Evolutionary conservation across 37 sponge, comb jelly and placozoan genomes (phyloP), one percentile per base, ranked within the genome.

Genomic region (Diacarnus erythraeanus): DNA sequence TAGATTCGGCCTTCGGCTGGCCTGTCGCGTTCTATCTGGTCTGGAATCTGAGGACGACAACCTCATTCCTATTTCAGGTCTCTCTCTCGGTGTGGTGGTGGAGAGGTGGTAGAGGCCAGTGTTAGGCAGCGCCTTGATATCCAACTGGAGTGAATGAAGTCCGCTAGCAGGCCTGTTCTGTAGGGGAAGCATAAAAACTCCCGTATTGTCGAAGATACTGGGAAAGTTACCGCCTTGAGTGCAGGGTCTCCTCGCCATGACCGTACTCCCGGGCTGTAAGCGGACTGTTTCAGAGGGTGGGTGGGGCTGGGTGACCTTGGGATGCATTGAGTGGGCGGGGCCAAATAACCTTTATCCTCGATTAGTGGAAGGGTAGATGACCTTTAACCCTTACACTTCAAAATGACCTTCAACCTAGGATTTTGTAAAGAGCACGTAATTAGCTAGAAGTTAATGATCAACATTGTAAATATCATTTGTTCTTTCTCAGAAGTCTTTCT

Each of bases 401-500:
- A 20, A 20, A 54, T 54, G 17, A 10, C 56, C 56, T 17, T 20
- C 10, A 54, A 54, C 17, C 10, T 54, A n/a, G 56, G 56, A 54
- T 54, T 20, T 17, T 54, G 56, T 54, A 54, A 20, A 54, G 56
- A 54, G 56, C 56, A 54, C 17, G 17, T 10, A 54, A 54, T 20
- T 20, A 10, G 17, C 56, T 54, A 17, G 10, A 54, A 54, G 17
- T 23, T 64, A 6, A 26, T 29, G 8, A 21, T 64, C 8, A 64
- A 64, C 6, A 23, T 8, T 64, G 8, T 29, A 64, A 21, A 12
- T 18, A 29, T 78, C 51, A 64, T 44, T 66, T 83, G 59, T 75
- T 83, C 59, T 64, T 83, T 56, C 42, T 51, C 21, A 59, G 21
- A 38, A 83, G 68, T 9, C 84, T 59, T 44, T 83, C 68, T 42